A percentile compares a stretch with the other conserved stretches of the same genome.
Conservation (phyloP, 1,140 invertebrate genomes). For the Acromyrmex echinatior region DNA sequence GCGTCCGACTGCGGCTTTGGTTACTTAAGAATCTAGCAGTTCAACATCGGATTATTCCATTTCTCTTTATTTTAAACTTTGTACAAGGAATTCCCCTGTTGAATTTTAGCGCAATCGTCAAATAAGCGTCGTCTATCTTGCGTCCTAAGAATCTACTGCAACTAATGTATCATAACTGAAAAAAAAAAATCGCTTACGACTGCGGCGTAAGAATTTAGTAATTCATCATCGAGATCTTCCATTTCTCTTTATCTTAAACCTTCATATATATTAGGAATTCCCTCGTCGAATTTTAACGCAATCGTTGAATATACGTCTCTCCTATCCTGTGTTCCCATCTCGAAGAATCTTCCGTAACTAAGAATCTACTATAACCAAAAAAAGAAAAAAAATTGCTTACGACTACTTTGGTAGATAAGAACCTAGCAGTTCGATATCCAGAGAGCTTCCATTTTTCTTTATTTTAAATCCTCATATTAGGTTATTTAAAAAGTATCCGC, state of each 20-base stretch:
- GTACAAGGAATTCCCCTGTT: not conserved
- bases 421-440: not conserved
- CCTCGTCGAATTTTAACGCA: too few species aligned
- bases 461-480: not conserved
- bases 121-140: not conserved
- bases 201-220: constrained; percentile 2
- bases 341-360: too few species aligned
- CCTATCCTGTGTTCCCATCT: too few species aligned
- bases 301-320: too few species aligned
- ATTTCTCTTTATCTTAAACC: constrained; percentile 26
- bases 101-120: not conserved
- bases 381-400: not conserved
- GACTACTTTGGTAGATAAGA: not conserved
- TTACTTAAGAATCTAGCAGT: not conserved
- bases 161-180: not conserved
- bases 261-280: too few species aligned
- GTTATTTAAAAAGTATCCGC: too few species aligned
- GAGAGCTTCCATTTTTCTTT: constrained; percentile 1
- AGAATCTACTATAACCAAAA: too few species aligned
- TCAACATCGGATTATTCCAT: too few species aligned
- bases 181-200: not conserved
- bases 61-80: constrained; percentile 14
- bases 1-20: not conserved
- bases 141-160: too few species aligned
- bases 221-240: not conserved